A percentile compares a stretch with the other conserved stretches of the same genome.
phyloP scores from a whole-genome alignment of 2,797 vertebrate genomes.

The Potorous gilbertii region DNA sequence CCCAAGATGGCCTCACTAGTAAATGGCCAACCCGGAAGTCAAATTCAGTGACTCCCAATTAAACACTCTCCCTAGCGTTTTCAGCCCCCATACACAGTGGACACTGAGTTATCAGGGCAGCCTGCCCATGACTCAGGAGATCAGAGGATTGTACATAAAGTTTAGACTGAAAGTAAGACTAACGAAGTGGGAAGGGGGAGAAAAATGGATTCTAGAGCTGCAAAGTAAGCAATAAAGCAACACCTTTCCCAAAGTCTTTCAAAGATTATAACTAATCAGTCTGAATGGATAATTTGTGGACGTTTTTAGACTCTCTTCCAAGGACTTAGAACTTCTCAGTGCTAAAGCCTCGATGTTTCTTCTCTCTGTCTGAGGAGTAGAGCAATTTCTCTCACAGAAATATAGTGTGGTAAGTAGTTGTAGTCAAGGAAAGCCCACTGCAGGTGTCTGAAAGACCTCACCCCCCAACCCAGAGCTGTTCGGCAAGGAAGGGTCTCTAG shows the following conservation, averaged over 20 bases:
- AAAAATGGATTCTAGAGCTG: conserved; percentile 13
- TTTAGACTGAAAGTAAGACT: neutral
- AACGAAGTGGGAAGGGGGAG: conserved; percentile 17
- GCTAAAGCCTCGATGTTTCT: neutral
- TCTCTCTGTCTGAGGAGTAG: neutral
- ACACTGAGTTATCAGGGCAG: neutral
- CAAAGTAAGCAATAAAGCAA: conserved; percentile 10
- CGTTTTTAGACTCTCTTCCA: neutral
- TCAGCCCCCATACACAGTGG: neutral
- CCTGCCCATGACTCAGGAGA: neutral
- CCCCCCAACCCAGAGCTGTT: neutral
- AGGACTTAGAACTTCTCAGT: neutral
- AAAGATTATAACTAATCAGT: neutral
- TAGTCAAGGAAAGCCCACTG: neutral
- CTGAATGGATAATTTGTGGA: neutral
- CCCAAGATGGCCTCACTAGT: neutral
- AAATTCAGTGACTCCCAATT: neutral
- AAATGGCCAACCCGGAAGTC: neutral
- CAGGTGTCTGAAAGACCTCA: neutral
- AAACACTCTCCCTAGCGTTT: neutral
- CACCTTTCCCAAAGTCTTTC: neutral
- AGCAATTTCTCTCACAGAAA: neutral
- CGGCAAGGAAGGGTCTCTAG: neutral
- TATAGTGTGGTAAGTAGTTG: neutral
- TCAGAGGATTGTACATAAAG: neutral